Conservation (phyloP, 2,797 vertebrate species). For the Garrulus glandarius region DNA sequence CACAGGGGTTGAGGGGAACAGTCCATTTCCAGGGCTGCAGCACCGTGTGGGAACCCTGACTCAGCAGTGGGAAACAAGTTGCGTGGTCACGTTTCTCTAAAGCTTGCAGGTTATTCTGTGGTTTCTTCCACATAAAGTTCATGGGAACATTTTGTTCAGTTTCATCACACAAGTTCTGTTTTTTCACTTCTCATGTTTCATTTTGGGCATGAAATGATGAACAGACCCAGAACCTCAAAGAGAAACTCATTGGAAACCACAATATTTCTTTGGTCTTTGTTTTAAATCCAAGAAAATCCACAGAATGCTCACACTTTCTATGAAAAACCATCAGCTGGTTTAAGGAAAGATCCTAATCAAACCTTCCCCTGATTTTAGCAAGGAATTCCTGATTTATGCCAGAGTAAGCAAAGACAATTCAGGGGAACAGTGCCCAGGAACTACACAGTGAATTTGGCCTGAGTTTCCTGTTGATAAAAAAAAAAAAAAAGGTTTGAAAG, state of each 20-base stretch:
- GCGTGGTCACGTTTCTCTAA: neutral
- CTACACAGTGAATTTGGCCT: neutral
- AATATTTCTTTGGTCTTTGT: constrained; percentile 39
- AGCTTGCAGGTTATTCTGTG: constrained; percentile 26
- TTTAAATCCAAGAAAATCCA: constrained; percentile 57
- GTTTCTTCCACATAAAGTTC: constrained; percentile 5
- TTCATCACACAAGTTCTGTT: constrained; percentile 20
- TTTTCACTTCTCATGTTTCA: constrained; percentile 39
- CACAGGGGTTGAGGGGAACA: neutral
- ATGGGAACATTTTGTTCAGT: constrained; percentile 42
- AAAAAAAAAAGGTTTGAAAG: neutral
- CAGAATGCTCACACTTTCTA: constrained; percentile 38
- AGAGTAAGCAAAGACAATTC: neutral
- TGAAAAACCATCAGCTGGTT: constrained; percentile 18
- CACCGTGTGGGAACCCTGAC: neutral
- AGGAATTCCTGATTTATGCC: neutral
- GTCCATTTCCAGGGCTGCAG: neutral
- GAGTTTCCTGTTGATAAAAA: neutral
- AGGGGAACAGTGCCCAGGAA: neutral
- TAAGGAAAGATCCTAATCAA: constrained; percentile 44
- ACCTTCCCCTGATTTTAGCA: neutral
- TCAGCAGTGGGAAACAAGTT: neutral
- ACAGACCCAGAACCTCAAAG: constrained; percentile 52
- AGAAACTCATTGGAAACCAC: constrained; percentile 39
- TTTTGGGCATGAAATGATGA: constrained; percentile 48